phyloP scores from a whole-genome alignment of 2,888 invertebrate genomes.

The Autographa gamma region DNA sequence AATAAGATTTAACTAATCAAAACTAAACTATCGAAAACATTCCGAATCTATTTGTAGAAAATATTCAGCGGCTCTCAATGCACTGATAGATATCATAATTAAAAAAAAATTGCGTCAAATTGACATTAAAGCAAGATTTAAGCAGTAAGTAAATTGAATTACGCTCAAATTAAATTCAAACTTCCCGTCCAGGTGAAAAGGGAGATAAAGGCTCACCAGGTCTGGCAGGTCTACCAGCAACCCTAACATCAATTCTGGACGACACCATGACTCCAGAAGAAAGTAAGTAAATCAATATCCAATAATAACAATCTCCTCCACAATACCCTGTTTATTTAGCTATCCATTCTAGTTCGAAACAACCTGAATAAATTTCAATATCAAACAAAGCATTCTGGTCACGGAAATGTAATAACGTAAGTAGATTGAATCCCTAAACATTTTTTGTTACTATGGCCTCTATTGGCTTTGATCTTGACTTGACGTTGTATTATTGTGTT shows the following conservation, averaged over 20 bases:
- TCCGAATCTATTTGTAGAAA: background rate
- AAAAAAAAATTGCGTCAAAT: no score
- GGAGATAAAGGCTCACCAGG: conserved; percentile 93
- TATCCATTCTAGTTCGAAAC: conserved; percentile 57
- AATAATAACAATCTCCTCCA: conserved; percentile 51
- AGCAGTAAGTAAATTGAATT: no score
- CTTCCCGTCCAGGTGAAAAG: conserved; percentile 83
- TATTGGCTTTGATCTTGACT: conserved; percentile 74
- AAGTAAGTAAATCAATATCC: conserved; percentile 67
- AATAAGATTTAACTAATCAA: no score
- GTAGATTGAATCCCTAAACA: conserved; percentile 78
- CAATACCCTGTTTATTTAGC: conserved; percentile 66
- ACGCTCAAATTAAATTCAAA: background rate
- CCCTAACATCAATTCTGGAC: conserved; percentile 76
- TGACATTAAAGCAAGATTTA: no score
- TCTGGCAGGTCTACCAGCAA: conserved; percentile 93
- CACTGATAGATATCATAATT: no score
- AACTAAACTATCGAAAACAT: no score
- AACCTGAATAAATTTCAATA: conserved; percentile 75
- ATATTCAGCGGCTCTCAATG: no score
- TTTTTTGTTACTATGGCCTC: conserved; percentile 74
- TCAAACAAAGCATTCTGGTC: conserved; percentile 72
- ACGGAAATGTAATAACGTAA: conserved; percentile 79
- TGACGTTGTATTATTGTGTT: conserved; percentile 62
- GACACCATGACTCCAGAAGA: conserved; percentile 65